Base-by-base conservation (phyloP, 2,113 vertebrate genomes). In the Odontophorus gujanensis region DNA sequence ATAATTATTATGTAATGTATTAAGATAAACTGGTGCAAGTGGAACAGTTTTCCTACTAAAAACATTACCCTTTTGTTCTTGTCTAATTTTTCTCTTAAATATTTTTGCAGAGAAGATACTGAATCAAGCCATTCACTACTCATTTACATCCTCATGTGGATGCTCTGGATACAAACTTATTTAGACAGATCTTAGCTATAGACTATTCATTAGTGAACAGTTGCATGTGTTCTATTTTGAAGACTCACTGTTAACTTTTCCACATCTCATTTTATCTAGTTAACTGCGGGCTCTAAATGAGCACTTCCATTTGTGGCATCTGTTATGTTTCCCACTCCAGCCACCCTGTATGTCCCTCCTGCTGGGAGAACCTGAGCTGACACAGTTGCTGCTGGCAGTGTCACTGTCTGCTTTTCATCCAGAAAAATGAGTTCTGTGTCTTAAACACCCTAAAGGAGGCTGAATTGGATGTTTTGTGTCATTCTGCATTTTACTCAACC, bases 351-450 rank as follows among this genome's bases (percentile, higher is more conserved):
- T 55, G 82, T 77, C 53, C 80, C 90, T 93, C 90, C 94, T 97
- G 95, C 90, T 87, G 95, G 86, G 90, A 91, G 58, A 93, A 50
- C 86, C 91, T 88, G 81, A 80, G 93, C 69, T 89, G 81, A 67
- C 85, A 91, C 90, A 38, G 61, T 22, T 43, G 83, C 80, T 95
- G 85, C 53, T 93, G 66, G 82, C 94, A 82, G 76, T 61, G 81
- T 58, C 89, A 84, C 69, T 91, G 77, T 26, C 80, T 95, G 80
- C 86, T 87, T 92, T 93, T 81, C 76, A 91, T 94, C 74, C 86
- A 96, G 78, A 92, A 90, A 95, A 86, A 78, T 80, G 75, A 89
- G n/a, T 80, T 85, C 92, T 75, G 47, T 73, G n/a, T 69, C 84
- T 92, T 73, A 92, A 92, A 77, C 58, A 83, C 62, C 69, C 72